Conservation (phyloP, 2,113 vertebrate genomes). For the Damaliscus lunatus region DNA sequence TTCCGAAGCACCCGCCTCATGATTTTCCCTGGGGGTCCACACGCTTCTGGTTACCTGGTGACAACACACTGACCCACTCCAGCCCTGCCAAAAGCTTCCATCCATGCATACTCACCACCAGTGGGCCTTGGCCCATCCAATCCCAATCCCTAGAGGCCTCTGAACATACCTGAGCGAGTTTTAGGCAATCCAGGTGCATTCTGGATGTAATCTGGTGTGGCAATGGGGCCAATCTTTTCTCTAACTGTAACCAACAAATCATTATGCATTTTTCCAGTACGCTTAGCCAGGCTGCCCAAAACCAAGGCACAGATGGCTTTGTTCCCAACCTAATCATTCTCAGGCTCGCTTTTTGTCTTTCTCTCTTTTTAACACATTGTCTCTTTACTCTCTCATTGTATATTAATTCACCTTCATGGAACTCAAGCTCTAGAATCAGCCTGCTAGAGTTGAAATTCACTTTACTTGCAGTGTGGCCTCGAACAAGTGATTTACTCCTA, state of each 20-base stretch:
- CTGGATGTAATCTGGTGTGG: constrained; percentile 97
- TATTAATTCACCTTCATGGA: not conserved
- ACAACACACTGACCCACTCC: not conserved
- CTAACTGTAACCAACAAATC: constrained; percentile 85
- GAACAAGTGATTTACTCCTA: not conserved
- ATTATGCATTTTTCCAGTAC: constrained; percentile 38
- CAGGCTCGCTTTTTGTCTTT: not conserved
- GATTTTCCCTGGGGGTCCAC: constrained; percentile 89
- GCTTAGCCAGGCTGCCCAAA: constrained; percentile 3
- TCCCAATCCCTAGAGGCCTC: not conserved
- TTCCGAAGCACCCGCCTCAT: constrained; percentile 93
- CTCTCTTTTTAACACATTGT: not conserved
- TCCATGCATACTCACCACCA: not conserved
- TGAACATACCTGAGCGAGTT: constrained; percentile 93
- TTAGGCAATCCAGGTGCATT: constrained; percentile 95
- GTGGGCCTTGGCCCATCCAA: not conserved
- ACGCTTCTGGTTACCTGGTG: constrained; percentile 37
- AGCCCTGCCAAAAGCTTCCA: not conserved
- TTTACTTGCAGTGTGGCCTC: not conserved
- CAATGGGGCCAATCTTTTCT: constrained; percentile 97
- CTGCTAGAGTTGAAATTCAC: constrained; percentile 14
- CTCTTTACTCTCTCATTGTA: not conserved
- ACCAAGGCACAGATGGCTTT: constrained; percentile 12
- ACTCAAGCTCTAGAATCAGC: not conserved
- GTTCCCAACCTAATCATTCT: not conserved